Evolutionary conservation across 1,140 invertebrate species (phyloP).

Genomic region (Lucilia sericata): DNA sequence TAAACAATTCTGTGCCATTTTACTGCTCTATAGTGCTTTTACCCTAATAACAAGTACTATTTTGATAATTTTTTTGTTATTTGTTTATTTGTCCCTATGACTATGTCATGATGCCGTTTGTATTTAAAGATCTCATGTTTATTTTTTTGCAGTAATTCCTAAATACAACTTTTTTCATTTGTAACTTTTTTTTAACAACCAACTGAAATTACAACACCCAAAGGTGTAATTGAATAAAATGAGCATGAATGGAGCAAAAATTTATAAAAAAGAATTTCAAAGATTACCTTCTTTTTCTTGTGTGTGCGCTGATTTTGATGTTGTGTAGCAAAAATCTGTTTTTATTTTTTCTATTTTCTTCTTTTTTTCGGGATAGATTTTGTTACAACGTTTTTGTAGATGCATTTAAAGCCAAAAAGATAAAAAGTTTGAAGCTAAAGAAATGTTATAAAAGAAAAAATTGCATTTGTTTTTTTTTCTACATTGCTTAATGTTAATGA

Average conservation of each 20-base stretch:
- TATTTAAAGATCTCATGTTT: neutral
- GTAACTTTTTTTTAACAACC: slow-evolving; percentile 27
- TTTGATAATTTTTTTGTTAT: neutral
- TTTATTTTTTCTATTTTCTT: neutral
- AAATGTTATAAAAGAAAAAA: no score
- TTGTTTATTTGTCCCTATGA: slow-evolving; percentile 32
- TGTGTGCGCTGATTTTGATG: neutral
- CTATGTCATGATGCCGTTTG: slow-evolving; percentile 37
- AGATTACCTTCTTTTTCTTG: slow-evolving; percentile 15
- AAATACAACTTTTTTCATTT: neutral
- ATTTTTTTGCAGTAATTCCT: no score
- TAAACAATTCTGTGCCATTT: no score
- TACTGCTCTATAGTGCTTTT: no score
- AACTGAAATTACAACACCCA: slow-evolving; percentile 65
- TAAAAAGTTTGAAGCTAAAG: neutral
- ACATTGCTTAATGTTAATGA: no score
- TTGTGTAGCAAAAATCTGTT: neutral
- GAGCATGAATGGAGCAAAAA: slow-evolving; percentile 50
- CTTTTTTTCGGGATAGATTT: neutral
- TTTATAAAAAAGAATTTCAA: neutral
- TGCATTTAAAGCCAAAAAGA: neutral
- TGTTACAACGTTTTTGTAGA: neutral
- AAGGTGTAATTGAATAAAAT: slow-evolving; percentile 68
- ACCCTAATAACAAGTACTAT: neutral
- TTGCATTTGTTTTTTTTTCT: no score